Percentiles rank a stretch among this genome's conserved stretches.
Evolutionary conservation across 1,140 invertebrate genomes (phyloP).

Genomic region (Lepidurus packardi): DNA sequence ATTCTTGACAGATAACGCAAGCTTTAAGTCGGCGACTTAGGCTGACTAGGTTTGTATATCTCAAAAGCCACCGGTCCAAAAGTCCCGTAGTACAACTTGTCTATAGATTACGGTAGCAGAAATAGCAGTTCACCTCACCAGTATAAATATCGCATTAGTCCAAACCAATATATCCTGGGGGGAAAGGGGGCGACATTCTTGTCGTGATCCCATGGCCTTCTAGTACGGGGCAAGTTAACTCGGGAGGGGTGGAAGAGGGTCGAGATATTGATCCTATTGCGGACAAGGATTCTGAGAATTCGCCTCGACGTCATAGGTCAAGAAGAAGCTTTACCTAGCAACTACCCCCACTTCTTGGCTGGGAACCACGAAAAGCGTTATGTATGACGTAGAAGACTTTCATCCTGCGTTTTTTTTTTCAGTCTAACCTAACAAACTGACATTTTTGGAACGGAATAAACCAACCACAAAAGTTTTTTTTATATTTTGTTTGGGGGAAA

Average conservation of each 20-base stretch:
- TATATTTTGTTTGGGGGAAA: neutral
- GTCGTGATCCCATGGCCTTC: neutral
- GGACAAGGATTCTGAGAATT: neutral
- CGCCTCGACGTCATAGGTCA: slow-evolving; percentile 13
- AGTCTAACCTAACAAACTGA: neutral
- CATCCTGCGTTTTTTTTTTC: neutral
- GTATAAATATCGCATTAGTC: too few relatives aligned
- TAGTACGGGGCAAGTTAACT: neutral
- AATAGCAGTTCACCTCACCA: too few relatives aligned
- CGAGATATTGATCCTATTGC: slow-evolving; percentile 14
- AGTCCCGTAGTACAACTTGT: too few relatives aligned
- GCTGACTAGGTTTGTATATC: too few relatives aligned
- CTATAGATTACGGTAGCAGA: too few relatives aligned
- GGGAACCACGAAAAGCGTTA: neutral
- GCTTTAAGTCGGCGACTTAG: too few relatives aligned
- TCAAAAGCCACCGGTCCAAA: too few relatives aligned
- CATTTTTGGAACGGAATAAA: neutral
- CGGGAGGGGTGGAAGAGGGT: neutral
- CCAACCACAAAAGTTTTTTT: neutral
- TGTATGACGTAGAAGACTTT: neutral
- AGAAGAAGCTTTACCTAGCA: slow-evolving; percentile 8
- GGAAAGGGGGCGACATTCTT: neutral
- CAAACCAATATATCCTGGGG: too few relatives aligned
- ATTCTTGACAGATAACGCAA: too few relatives aligned
- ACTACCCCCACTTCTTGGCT: neutral